Conservation (phyloP, 92 coral and sea anemone genomes). For the Phymanthus crucifer region DNA sequence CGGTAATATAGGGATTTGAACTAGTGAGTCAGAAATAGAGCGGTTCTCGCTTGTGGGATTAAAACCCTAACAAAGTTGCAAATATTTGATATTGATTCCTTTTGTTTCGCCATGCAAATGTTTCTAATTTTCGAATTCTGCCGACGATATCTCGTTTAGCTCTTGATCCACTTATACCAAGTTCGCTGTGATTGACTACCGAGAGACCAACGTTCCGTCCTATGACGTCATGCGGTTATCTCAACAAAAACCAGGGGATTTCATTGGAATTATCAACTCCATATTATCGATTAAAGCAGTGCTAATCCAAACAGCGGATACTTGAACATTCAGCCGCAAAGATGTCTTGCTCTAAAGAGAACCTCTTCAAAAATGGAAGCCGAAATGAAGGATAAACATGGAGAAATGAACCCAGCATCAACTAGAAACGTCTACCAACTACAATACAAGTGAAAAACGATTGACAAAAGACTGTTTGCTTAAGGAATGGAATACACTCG, state of each 20-base stretch:
- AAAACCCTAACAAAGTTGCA: conserved; percentile 6
- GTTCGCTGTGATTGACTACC: conserved; percentile 21
- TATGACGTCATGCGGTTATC: conserved; percentile 13
- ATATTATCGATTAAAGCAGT: neutral
- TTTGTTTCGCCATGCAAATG: conserved; percentile 33
- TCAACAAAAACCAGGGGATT: neutral
- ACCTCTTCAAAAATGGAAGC: neutral
- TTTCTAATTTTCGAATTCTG: conserved; percentile 19
- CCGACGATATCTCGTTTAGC: conserved; percentile 27
- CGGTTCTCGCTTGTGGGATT: conserved; percentile 14
- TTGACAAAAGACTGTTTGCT: neutral
- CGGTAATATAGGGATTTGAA: neutral
- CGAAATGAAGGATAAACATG: neutral
- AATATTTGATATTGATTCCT: conserved; percentile 16
- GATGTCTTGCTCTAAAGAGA: neutral
- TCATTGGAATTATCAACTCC: neutral
- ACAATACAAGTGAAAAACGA: neutral
- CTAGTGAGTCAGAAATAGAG: neutral
- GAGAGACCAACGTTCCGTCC: conserved; percentile 12
- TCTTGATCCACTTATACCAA: conserved; percentile 35
- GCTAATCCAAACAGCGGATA: neutral
- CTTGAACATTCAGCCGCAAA: neutral
- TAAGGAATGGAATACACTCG: neutral
- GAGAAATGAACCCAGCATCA: neutral
- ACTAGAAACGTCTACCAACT: neutral